Percentiles rank a stretch among this genome's conserved stretches.
Evolutionary conservation across 2,113 vertebrate genomes (phyloP).

Genomic region (Campylomormyrus numenius): DNA sequence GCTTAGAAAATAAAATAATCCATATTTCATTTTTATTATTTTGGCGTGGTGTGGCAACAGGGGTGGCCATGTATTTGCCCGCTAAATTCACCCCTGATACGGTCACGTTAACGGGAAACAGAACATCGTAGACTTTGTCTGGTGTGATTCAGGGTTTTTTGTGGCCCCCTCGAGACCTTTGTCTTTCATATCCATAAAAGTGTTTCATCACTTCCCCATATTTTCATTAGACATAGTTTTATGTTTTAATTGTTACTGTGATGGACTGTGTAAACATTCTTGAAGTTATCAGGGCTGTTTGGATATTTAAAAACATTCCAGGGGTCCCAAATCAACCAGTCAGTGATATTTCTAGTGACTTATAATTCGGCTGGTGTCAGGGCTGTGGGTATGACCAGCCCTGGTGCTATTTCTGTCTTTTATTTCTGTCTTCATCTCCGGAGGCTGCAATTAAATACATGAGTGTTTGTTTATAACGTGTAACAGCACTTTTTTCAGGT

Average conservation of each 20-base stretch:
- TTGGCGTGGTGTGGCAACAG: neutral
- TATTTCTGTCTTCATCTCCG: neutral
- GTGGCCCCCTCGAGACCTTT: constrained; percentile 15
- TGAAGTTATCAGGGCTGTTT: neutral
- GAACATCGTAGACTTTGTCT: neutral
- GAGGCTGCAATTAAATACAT: neutral
- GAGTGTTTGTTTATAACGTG: neutral
- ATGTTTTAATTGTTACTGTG: neutral
- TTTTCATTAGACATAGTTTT: neutral
- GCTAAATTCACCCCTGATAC: neutral
- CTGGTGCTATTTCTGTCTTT: neutral
- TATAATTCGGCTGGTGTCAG: neutral
- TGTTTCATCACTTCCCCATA: constrained; percentile 11
- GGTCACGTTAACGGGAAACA: neutral
- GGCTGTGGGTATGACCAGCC: neutral
- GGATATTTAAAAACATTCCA: neutral
- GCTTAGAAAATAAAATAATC: neutral
- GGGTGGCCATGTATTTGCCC: neutral
- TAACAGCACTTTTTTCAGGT: neutral
- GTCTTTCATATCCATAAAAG: constrained; percentile 26
- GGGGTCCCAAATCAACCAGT: neutral
- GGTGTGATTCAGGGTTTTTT: neutral
- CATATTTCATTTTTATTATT: neutral
- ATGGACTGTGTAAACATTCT: neutral
- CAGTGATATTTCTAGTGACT: neutral